Base-by-base conservation (phyloP, 2,113 vertebrate genomes). In the Lycaon pictus region DNA sequence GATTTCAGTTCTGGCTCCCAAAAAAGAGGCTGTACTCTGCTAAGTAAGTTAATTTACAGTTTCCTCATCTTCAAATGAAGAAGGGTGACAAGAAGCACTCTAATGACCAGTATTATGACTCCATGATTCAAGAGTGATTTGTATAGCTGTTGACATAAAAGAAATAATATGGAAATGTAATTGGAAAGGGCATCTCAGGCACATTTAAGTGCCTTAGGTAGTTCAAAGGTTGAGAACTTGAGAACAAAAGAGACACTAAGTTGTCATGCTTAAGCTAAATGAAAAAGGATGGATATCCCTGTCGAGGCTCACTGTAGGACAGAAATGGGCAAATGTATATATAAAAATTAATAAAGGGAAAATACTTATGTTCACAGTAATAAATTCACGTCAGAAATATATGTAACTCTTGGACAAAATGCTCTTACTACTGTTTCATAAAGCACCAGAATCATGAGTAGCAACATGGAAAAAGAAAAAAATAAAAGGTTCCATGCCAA, bases 51-150 rank as follows among this genome's bases (percentile, higher is more conserved):
- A 83, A 22, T 67, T 79, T 37, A 88, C 19, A 15, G 37, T 69
- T 96, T 90, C 58, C 35, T 95, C 55, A 79, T 71, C 65, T 96
- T 58, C 87, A 94, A 90, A 88, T 90, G 87, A 90, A 29, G 51
- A 77, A 83, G 53, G 90, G 7, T 60, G 32, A 71, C 7, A 85
- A 77, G 80, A 37, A n/a, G 43, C 15, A 84, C 74, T 82, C 88
- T 84, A 77, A 76, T 53, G 15, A 27, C 23, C 79, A 67, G 35
- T 81, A 43, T 29, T 37, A 51, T 55, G 53, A 91, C 7, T 76
- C 35, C 20, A 25, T 35, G 27, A 88, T 25, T 65, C 62, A n/a
- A 95, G 48, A 79, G 32, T 56, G 29, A 71, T 53, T 63, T 76
- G 56, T 88, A 51, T 51, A 87, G 27, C 72, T 94, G 9, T 56